phyloP scores from a whole-genome alignment of 2,888 invertebrate genomes.

The Athrips mouffetella region DNA sequence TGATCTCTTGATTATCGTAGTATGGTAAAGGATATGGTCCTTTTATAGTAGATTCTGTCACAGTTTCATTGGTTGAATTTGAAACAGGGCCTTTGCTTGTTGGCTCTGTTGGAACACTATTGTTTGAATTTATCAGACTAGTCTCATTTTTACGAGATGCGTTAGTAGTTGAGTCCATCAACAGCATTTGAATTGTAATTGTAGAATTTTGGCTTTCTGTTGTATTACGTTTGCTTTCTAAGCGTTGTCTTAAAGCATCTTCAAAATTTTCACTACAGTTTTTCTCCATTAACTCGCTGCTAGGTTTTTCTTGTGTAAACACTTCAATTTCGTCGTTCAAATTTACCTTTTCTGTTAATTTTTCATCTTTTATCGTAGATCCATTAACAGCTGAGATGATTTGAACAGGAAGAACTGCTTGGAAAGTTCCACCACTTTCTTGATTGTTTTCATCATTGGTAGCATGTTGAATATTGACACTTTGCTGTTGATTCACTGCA shows the following conservation, averaged over 20 bases:
- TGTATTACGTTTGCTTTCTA: neutral
- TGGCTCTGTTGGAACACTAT: no score
- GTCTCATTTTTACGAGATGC: slow-evolving; percentile 5
- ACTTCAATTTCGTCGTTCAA: slow-evolving; percentile 27
- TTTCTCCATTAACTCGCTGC: neutral
- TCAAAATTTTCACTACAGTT: neutral
- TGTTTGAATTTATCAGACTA: no score
- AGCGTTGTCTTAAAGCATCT: neutral
- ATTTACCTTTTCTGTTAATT: neutral
- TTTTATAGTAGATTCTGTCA: slow-evolving; percentile 3
- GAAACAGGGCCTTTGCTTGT: no score
- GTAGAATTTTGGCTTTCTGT: neutral
- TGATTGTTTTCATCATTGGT: slow-evolving; percentile 31
- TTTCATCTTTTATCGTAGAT: slow-evolving; percentile 10
- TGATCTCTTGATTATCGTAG: slow-evolving; percentile 30
- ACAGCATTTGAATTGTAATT: neutral
- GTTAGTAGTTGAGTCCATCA: slow-evolving; percentile 7
- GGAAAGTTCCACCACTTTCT: slow-evolving; percentile 28
- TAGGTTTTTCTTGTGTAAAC: neutral
- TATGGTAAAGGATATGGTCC: slow-evolving; percentile 32
- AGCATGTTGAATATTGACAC: slow-evolving; percentile 33
- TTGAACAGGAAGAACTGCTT: slow-evolving; percentile 27
- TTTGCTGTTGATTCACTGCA: slow-evolving; percentile 38
- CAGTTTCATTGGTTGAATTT: neutral
- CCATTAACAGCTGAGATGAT: slow-evolving; percentile 18